Evolutionary conservation across 1,140 invertebrate genomes (phyloP).

Genomic region (Grapholita molesta): DNA sequence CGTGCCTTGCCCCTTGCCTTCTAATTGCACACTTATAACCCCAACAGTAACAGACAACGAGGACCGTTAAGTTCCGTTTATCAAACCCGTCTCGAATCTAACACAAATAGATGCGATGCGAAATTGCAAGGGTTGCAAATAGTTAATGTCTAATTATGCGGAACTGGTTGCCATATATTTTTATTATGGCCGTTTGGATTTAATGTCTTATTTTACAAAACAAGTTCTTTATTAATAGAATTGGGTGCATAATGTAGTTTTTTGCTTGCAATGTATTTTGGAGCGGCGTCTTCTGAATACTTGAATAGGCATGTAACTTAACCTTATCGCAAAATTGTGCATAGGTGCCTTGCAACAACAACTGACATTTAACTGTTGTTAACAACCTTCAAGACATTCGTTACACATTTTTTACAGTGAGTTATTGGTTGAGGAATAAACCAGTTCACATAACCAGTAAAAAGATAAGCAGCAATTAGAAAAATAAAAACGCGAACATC

Average conservation of each 20-base stretch:
- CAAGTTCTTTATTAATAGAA: constrained; percentile 17
- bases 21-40: constrained; percentile 56
- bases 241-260: constrained; percentile 16
- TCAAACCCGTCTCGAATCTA: constrained; percentile 55
- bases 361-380: background rate
- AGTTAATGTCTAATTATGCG: constrained; percentile 55
- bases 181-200: constrained; percentile 25
- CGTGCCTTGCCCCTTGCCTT: constrained; percentile 22
- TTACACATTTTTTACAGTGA: background rate
- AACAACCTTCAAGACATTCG: background rate
- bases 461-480: background rate
- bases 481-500: background rate
- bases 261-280: background rate
- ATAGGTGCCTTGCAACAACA: background rate
- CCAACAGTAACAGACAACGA: constrained; percentile 65
- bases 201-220: constrained; percentile 36
- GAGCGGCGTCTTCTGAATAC: background rate
- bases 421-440: background rate
- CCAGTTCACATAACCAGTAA: background rate
- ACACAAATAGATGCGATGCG: constrained; percentile 46
- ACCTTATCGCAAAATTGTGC: background rate
- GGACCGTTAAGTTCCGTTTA: constrained; percentile 72
- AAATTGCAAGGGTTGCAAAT: constrained; percentile 72
- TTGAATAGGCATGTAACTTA: background rate
- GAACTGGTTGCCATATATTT: constrained; percentile 53